Evolutionary conservation across 2,888 invertebrate genomes (phyloP), one percentile per base, ranked within the genome.

Genomic region (Maniola hyperantus): DNA sequence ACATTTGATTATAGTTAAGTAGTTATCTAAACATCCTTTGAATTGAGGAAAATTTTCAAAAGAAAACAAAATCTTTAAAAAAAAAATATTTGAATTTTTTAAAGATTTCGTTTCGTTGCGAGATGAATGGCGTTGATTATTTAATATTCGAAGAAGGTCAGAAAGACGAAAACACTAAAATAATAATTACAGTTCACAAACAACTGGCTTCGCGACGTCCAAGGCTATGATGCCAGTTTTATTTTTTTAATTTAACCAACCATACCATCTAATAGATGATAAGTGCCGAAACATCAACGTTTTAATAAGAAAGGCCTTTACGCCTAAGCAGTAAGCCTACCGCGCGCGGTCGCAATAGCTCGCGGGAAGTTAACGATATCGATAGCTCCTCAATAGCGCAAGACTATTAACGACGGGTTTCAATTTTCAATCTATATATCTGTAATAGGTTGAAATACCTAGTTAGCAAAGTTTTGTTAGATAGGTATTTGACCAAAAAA

Each of bases 111-210:
- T 6, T 46, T 46, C 15, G 55, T 26, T 51, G 44, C 64, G 46
- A 64, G 64, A 67, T 57, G 67, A 71, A 68, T 54, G 57, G 68
- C 34, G 64, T 66, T 66, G 67, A 64, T 66, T 59, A 68, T 44
- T 66, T 69, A 63, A 59, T 58, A 65, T 62, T 57, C 59, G 50
- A 71, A 73, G 79, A 83, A 83, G 84, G 84, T 74, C 82, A 73
- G 59, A 70, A 75, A 75, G 75, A 74, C 77, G 78, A 76, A 80
- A 80, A 82, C 77, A 79, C 55, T 55, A 55, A 18, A 39, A 75
- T 78, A 81, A 75, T 78, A 81, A 83, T 82, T 68, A 65, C 51
- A 42, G 34, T 62, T 70, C 65, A 67, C 61, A 72, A 70, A 76
- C 72, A 74, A 69, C 73, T 71, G 67, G 67, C 65, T 73, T 71